Base-by-base conservation (phyloP, 2,797 vertebrate species). In the Sebastes umbrosus region DNA sequence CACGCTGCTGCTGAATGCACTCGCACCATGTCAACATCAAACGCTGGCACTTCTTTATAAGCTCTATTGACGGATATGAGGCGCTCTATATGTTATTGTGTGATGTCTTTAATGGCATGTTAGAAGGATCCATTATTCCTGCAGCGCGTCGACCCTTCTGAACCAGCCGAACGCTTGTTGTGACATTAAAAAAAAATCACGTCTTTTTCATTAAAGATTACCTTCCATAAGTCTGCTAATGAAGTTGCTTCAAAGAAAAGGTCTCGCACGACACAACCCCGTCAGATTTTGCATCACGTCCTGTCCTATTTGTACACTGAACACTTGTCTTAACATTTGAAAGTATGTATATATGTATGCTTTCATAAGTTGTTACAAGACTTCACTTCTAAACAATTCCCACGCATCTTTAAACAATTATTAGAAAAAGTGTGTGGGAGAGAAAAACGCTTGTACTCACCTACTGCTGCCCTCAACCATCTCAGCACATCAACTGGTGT, bases 391-490 rank as follows among this genome's bases (percentile, higher is more conserved):
- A 36, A 43, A 60, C 63, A 32, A 27, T 50, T 68, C n/a, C 66
- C n/a, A 64, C 7, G 58, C 4, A 22, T 46, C 43, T 83, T 77
- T 77, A 57, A 74, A 69, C 36, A 80, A 69, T 82, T 72, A 83
- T 69, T 76, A 43, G 55, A 75, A 80, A 87, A 76, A 83, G 58
- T 58, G 24, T 55, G 10, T 50, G 55, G 22, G 54, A 84, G 22
- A 90, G 31, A 80, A 86, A 18, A 34, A 81, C 3, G 22, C 5
- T 59, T 80, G 77, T 69, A 90, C 92, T 92, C 77, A 94, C 92
- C 90, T 86, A 75, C 84, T 77, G 72, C 72, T 84, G 65, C 73
- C 54, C 27, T 60, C 22, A 65, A 80, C 71, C 36, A 24, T 79
- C 80, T 81, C 69, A 24, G 69, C 68, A 75, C 75, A 86, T 69